phyloP scores from a whole-genome alignment of 2,797 vertebrate genomes.

The Schizopygopsis pylzovi region DNA sequence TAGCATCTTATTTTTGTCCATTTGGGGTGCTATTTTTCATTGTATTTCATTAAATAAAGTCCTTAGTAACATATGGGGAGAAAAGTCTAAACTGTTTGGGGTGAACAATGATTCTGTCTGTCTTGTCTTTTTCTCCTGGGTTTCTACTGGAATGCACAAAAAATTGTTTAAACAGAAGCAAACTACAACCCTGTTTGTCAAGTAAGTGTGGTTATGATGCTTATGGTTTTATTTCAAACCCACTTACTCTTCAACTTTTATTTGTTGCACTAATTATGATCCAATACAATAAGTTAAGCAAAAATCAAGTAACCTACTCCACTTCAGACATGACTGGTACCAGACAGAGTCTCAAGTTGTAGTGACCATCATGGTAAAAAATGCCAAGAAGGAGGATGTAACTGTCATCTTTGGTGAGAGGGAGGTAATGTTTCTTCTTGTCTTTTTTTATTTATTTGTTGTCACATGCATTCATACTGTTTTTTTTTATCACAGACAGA shows the following conservation, averaged over 20 bases:
- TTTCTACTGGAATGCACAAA: conserved; percentile 20
- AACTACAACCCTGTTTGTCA: conserved; percentile 43
- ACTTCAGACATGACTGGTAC: conserved; percentile 91
- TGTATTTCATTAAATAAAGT: conserved; percentile 40
- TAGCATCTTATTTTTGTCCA: conserved; percentile 47
- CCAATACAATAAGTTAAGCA: too few relatives aligned
- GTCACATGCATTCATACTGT: neutral
- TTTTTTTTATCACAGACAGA: neutral
- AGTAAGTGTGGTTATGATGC: conserved; percentile 57
- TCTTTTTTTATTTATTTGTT: neutral
- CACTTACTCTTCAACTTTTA: neutral
- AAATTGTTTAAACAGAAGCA: conserved; percentile 22
- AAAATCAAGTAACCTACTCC: conserved; percentile 10
- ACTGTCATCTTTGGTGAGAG: conserved; percentile 84
- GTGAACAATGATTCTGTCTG: conserved; percentile 36
- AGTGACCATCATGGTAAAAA: conserved; percentile 92
- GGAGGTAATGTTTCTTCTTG: conserved; percentile 78
- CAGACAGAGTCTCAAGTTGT: conserved; percentile 97
- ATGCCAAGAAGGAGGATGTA: conserved; percentile 86
- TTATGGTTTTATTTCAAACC: neutral
- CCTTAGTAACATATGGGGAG: neutral
- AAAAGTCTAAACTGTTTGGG: conserved; percentile 23
- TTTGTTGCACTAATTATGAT: neutral
- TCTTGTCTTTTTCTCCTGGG: conserved; percentile 22
- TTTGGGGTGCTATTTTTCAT: conserved; percentile 70